Conservation (phyloP, 2,888 invertebrate species). For the Acleris emargana region DNA sequence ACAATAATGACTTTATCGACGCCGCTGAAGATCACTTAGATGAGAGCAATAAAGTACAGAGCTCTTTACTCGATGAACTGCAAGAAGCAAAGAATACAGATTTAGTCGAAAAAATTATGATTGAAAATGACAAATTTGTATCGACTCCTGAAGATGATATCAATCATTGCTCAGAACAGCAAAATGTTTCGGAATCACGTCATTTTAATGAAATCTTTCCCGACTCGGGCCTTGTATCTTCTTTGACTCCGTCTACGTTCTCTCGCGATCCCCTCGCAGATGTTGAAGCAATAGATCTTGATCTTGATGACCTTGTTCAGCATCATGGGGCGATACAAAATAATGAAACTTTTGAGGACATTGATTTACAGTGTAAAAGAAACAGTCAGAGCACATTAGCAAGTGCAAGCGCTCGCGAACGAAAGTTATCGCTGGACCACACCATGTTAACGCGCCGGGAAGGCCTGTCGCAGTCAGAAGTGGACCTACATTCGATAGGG, state of each 20-base stretch:
- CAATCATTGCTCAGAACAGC: slow-evolving; percentile 37
- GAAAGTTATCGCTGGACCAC: slow-evolving; percentile 73
- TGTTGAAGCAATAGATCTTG: neutral
- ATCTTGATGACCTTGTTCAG: neutral
- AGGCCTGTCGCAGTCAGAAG: slow-evolving; percentile 71
- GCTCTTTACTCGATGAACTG: slow-evolving; percentile 24
- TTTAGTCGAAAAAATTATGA: slow-evolving; percentile 13
- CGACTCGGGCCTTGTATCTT: slow-evolving; percentile 3
- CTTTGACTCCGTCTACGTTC: neutral
- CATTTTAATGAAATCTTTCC: slow-evolving; percentile 35
- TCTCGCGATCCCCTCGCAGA: neutral
- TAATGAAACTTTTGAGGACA: neutral
- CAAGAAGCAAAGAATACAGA: slow-evolving; percentile 62
- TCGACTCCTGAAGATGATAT: slow-evolving; percentile 27
- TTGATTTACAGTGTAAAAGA: slow-evolving; percentile 5
- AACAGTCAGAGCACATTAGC: neutral
- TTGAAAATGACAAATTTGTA: neutral
- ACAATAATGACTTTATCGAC: slow-evolving; percentile 62
- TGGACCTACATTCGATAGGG: slow-evolving; percentile 72
- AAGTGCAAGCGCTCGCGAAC: slow-evolving; percentile 45
- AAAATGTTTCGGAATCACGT: slow-evolving; percentile 29
- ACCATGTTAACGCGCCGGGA: slow-evolving; percentile 63
- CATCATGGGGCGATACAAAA: slow-evolving; percentile 1
- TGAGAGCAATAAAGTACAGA: slow-evolving; percentile 36
- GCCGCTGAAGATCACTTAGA: slow-evolving; percentile 62